Conservation (phyloP, 2,797 vertebrate genomes). For the Ctenopoma kingsleyae region DNA sequence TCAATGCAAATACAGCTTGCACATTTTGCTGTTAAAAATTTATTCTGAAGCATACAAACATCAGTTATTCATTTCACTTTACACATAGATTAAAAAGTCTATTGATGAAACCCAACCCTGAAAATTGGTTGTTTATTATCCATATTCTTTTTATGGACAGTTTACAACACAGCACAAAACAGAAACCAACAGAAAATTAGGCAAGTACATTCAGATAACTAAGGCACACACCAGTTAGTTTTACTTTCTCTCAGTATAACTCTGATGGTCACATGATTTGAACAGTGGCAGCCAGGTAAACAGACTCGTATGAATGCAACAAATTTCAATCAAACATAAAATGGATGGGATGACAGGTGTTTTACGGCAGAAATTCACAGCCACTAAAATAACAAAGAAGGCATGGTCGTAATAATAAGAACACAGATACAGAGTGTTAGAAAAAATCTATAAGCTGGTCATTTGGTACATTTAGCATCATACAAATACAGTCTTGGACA, state of each 20-base stretch:
- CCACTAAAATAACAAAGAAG: constrained; percentile 2
- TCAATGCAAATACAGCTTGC: background rate
- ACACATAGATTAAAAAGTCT: constrained; percentile 44
- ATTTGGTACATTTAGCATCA: background rate
- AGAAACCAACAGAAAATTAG: constrained; percentile 7
- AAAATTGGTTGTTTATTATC: constrained; percentile 12
- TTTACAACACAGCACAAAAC: constrained; percentile 38
- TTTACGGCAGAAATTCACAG: constrained; percentile 11
- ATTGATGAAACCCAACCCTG: constrained; percentile 21
- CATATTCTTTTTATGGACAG: constrained; percentile 3
- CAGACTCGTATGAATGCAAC: background rate
- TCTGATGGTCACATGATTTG: background rate
- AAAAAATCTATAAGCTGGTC: constrained; percentile 4
- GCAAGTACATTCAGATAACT: constrained; percentile 58
- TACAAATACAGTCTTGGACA: background rate
- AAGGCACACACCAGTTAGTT: constrained; percentile 70
- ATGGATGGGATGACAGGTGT: background rate
- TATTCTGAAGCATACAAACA: constrained; percentile 29
- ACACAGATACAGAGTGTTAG: constrained; percentile 13
- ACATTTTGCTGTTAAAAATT: constrained; percentile 7
- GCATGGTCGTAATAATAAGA: constrained; percentile 3
- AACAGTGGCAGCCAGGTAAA: constrained; percentile 27
- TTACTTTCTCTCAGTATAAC: constrained; percentile 25
- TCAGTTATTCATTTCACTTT: constrained; percentile 49
- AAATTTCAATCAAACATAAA: constrained; percentile 7